A percentile compares a stretch with the other conserved stretches of the same genome.
phyloP scores from a whole-genome alignment of 1,140 invertebrate species.

The Ostrea edulis region DNA sequence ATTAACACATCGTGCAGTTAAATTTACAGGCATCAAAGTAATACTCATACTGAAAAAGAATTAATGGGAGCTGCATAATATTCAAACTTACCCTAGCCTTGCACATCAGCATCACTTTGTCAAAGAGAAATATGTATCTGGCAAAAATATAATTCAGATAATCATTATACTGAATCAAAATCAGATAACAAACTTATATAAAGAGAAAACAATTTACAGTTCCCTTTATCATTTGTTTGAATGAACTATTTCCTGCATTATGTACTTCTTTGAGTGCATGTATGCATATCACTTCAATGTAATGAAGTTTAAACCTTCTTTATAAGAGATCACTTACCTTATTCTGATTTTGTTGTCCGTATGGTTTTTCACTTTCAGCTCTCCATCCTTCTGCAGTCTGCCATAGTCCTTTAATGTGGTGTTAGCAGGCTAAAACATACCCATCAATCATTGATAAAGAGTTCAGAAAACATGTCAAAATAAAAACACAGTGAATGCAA shows the following conservation, averaged over 20 bases:
- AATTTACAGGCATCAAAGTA: background rate
- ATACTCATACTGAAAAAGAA: background rate
- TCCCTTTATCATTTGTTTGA: too few relatives aligned
- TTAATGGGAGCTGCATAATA: background rate
- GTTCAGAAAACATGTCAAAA: too few relatives aligned
- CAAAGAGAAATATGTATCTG: conserved; percentile 97
- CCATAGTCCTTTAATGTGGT: conserved; percentile 93
- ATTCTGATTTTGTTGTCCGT: conserved; percentile 86
- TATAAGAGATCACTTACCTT: background rate
- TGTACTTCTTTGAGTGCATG: too few relatives aligned
- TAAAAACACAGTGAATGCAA: too few relatives aligned
- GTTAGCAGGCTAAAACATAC: conserved; percentile 83
- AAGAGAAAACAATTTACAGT: too few relatives aligned
- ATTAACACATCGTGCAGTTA: background rate
- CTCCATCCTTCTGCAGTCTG: conserved; percentile 93
- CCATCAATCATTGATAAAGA: background rate
- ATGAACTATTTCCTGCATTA: too few relatives aligned
- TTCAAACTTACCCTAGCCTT: conserved; percentile 88
- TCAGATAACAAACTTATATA: background rate
- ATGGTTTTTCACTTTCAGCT: conserved; percentile 94
- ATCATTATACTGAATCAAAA: background rate
- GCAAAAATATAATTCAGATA: conserved; percentile 63
- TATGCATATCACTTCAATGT: too few relatives aligned
- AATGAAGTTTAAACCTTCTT: too few relatives aligned
- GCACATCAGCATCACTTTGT: conserved; percentile 97